Percentiles rank a stretch among this genome's conserved stretches.
Evolutionary conservation across 1,140 invertebrate species (phyloP).

Genomic region (Drosophila yakuba): DNA sequence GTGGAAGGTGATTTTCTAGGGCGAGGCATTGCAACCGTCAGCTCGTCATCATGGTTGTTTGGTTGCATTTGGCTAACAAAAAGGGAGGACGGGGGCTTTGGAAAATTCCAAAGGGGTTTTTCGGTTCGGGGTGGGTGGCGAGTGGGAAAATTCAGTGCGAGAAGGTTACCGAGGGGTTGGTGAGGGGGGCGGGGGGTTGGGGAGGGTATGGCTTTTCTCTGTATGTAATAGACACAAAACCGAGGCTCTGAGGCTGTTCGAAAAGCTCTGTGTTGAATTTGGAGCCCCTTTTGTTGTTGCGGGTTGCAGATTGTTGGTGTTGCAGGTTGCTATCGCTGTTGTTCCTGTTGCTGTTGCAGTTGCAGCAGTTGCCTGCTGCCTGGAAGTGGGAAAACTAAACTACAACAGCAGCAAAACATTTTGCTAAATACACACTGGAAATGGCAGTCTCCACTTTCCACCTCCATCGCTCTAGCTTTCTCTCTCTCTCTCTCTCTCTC

Average conservation of each 20-base stretch:
- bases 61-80: slow-evolving; percentile 38
- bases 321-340: slow-evolving; percentile 14
- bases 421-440: slow-evolving; percentile 81
- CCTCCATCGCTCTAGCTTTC: slow-evolving; percentile 9
- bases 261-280: slow-evolving; percentile 38
- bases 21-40: slow-evolving; percentile 25
- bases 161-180: not conserved
- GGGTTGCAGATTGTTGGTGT: slow-evolving; percentile 7
- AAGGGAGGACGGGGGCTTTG: not conserved
- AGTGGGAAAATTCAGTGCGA: not conserved
- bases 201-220: not conserved
- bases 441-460: slow-evolving; percentile 48
- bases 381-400: slow-evolving; percentile 71
- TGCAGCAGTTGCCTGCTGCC: slow-evolving; percentile 42
- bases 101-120: slow-evolving; percentile 12
- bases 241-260: slow-evolving; percentile 20
- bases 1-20: slow-evolving; percentile 15
- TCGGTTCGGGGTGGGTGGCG: not conserved
- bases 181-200: not conserved
- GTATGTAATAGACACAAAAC: slow-evolving; percentile 44
- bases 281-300: slow-evolving; percentile 35
- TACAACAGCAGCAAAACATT: slow-evolving; percentile 65
- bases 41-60: slow-evolving; percentile 31
- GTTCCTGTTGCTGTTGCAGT: slow-evolving; percentile 31
- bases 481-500: slow-evolving; percentile 2